phyloP scores from a whole-genome alignment of 92 coral and sea anemone species.

The Epizoanthus ramosus region DNA sequence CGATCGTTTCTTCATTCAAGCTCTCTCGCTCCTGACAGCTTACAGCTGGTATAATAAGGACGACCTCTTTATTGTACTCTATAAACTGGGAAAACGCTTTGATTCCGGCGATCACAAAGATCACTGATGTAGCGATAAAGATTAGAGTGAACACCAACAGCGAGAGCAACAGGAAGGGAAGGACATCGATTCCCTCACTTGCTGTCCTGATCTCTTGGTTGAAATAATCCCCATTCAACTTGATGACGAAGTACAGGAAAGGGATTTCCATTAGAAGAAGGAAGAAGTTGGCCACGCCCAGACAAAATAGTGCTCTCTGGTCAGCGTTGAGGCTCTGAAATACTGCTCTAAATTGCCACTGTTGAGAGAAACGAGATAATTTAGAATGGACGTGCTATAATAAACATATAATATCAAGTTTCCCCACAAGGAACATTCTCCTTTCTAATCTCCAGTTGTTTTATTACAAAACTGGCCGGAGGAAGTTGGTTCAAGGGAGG shows the following conservation, averaged over 20 bases:
- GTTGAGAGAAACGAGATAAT: not conserved
- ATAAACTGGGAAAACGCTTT: conserved; percentile 55
- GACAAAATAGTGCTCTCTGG: conserved; percentile 57
- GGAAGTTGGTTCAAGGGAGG: no score
- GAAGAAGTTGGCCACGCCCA: conserved; percentile 59
- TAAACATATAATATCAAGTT: no score
- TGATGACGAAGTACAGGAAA: conserved; percentile 54
- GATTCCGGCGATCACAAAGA: conserved; percentile 51
- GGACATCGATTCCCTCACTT: conserved; percentile 22
- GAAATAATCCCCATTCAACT: conserved; percentile 48
- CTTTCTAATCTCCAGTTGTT: no score
- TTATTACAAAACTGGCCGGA: no score
- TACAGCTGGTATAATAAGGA: conserved; percentile 50
- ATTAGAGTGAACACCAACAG: conserved; percentile 48
- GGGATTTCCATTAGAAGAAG: conserved; percentile 59
- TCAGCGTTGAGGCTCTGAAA: conserved; percentile 37
- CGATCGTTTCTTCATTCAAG: conserved; percentile 19
- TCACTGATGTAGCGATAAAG: conserved; percentile 50
- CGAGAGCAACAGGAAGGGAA: conserved; percentile 47
- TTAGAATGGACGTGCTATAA: not conserved
- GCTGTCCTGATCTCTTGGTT: not conserved
- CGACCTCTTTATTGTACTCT: conserved; percentile 46
- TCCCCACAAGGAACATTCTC: no score
- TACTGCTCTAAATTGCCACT: conserved; percentile 54
- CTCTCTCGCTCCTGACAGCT: not conserved